phyloP scores from a whole-genome alignment of 2,888 invertebrate species.

The Hirtodrosophila duncani region DNA sequence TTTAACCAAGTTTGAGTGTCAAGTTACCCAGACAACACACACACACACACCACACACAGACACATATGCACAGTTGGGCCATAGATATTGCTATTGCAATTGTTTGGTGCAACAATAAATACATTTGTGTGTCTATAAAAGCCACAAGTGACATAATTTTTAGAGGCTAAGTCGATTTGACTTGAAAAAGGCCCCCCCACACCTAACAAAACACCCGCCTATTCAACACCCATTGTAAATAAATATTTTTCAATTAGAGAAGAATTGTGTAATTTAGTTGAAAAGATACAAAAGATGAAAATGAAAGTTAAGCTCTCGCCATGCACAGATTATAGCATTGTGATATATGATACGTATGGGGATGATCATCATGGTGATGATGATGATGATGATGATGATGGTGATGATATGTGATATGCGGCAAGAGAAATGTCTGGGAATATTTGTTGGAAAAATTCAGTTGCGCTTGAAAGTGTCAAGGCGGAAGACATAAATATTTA shows the following conservation, averaged over 20 bases:
- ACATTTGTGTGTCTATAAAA: constrained; percentile 26
- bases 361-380: too few relatives aligned
- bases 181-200: constrained; percentile 11
- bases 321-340: constrained; percentile 29
- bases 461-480: too few relatives aligned
- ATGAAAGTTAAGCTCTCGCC: constrained; percentile 37
- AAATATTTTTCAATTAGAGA: constrained; percentile 49
- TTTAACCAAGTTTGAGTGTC: constrained; percentile 50
- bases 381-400: too few relatives aligned
- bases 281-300: constrained; percentile 33
- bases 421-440: constrained; percentile 19
- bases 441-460: constrained; percentile 6
- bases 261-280: constrained; percentile 59
- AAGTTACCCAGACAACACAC: constrained; percentile 47
- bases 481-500: too few relatives aligned
- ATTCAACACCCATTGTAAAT: constrained; percentile 2
- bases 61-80: constrained; percentile 11
- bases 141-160: constrained; percentile 68
- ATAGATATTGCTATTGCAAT: constrained; percentile 46
- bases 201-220: constrained; percentile 10
- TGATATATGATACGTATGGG: constrained; percentile 32
- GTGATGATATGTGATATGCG: constrained; percentile 34
- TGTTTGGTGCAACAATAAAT: constrained; percentile 15
- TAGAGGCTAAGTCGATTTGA: constrained; percentile 49
- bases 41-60: constrained; percentile 6